Percentiles rank a stretch among this genome's conserved stretches.
Evolutionary conservation across 1,140 invertebrate species (phyloP).

Genomic region (Amyelois transitella): DNA sequence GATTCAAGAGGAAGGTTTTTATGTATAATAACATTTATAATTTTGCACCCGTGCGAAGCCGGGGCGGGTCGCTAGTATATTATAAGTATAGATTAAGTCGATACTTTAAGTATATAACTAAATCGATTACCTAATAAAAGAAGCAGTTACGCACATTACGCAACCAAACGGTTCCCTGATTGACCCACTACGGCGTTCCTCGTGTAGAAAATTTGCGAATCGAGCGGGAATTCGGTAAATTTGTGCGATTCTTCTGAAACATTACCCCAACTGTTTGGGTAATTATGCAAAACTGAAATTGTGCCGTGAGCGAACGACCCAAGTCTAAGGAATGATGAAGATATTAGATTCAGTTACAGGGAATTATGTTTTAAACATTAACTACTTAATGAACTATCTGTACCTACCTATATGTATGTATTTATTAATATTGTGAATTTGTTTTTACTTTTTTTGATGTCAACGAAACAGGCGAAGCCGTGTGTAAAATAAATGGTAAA

Average conservation of each 20-base stretch:
- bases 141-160: not conserved
- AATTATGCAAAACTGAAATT: slow-evolving; percentile 27
- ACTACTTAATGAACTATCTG: too few relatives aligned
- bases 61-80: too few relatives aligned
- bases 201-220: not conserved
- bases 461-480: too few relatives aligned
- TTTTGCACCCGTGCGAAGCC: too few relatives aligned
- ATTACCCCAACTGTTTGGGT: slow-evolving; percentile 16
- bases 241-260: slow-evolving; percentile 18
- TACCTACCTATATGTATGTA: too few relatives aligned
- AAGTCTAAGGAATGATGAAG: not conserved
- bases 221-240: slow-evolving; percentile 1
- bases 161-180: not conserved
- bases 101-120: not conserved
- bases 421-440: too few relatives aligned
- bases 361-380: not conserved
- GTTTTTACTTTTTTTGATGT: too few relatives aligned
- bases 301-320: slow-evolving; percentile 3
- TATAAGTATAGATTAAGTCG: not conserved
- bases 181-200: not conserved
- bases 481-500: too few relatives aligned
- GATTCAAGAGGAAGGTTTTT: too few relatives aligned
- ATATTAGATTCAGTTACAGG: not conserved
- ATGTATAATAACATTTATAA: too few relatives aligned
- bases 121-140: not conserved